Evolutionary conservation across 2,113 vertebrate species (phyloP).

Genomic region (Neotragus pygmaeus): DNA sequence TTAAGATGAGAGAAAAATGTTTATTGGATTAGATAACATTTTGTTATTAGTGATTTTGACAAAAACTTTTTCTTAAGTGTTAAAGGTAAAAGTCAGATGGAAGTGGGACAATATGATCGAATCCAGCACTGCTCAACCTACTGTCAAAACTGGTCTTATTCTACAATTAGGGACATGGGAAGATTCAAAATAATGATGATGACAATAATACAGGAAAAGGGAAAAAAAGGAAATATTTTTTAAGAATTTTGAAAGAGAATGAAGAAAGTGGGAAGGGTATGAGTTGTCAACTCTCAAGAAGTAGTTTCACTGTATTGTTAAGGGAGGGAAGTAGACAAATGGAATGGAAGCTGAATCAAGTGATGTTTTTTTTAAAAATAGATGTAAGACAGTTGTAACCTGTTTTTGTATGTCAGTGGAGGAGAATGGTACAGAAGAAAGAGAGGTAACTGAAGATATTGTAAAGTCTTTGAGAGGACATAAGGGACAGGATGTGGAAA

Average conservation of each 20-base stretch:
- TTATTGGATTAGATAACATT: background rate
- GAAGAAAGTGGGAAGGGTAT: background rate
- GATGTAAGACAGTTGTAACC: background rate
- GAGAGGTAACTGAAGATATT: background rate
- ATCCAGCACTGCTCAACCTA: background rate
- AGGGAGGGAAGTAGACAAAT: background rate
- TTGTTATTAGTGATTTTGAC: background rate
- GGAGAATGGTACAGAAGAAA: background rate
- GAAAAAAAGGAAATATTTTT: background rate
- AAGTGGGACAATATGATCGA: background rate
- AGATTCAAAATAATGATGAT: constrained; percentile 15
- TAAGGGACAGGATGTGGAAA: background rate
- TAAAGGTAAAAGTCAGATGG: background rate
- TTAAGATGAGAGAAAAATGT: constrained; percentile 5
- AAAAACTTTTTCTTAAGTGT: background rate
- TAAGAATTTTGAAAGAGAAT: background rate
- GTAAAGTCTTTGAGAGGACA: background rate
- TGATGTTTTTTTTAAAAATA: background rate
- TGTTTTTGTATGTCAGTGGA: background rate
- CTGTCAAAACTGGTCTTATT: background rate
- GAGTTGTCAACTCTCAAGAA: background rate
- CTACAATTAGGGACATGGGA: background rate
- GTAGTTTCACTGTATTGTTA: background rate
- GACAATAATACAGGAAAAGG: background rate
- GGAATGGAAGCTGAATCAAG: background rate